Evolutionary conservation across 2,888 invertebrate genomes (phyloP).

Genomic region (Malthinus flaveolus): DNA sequence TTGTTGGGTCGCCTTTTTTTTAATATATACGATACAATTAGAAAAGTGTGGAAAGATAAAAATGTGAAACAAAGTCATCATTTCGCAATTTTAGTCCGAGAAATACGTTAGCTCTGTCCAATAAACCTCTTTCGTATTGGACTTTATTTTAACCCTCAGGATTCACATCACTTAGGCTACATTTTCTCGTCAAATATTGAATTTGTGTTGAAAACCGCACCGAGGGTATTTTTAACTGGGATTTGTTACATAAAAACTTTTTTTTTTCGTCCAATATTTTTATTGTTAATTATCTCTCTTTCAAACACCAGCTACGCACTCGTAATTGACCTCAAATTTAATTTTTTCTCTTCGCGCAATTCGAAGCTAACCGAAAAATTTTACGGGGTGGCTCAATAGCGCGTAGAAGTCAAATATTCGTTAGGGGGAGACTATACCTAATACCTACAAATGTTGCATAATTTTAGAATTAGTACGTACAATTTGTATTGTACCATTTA

Average conservation of each 20-base stretch:
- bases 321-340: no score
- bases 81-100: constrained; percentile 31
- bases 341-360: no score
- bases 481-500: no score
- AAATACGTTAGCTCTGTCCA: constrained; percentile 32
- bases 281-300: no score
- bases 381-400: no score
- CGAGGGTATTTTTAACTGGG: constrained; percentile 38
- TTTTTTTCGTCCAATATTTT: constrained; percentile 5
- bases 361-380: no score
- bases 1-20: no score
- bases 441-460: no score
- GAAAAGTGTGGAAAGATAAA: background rate
- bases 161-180: constrained; percentile 28
- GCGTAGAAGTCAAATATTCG: no score
- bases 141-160: constrained; percentile 29
- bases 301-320: no score
- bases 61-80: constrained; percentile 21
- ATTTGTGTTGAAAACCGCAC: constrained; percentile 35
- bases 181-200: constrained; percentile 28
- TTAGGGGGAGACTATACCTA: no score
- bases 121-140: constrained; percentile 31
- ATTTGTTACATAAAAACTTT: constrained; percentile 28
- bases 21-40: background rate
- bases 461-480: no score